Evolutionary conservation across 2,113 vertebrate genomes (phyloP), one percentile per base, ranked within the genome.

Genomic region (Vombatus ursinus): DNA sequence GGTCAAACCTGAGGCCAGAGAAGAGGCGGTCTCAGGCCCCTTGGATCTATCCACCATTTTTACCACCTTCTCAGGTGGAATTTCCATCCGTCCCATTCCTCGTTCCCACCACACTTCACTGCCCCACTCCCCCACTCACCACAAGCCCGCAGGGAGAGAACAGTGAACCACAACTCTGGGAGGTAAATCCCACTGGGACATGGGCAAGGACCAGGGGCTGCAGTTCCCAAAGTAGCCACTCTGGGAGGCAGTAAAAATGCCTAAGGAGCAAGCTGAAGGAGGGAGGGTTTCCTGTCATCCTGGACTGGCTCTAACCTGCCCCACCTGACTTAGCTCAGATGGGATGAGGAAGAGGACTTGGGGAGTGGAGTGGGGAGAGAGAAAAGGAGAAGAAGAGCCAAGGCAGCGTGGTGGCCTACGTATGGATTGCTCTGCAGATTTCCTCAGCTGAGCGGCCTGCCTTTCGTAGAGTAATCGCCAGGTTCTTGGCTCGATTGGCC

Each of bases 381-480:
- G 9, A 25, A 89, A 48, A 31, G 61, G 54, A 44, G 84, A 26
- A 47, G 44, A 47, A 49, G 44, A 90, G 24, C 3, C 89, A n/a
- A 6, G 3, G 0, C 1, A 68, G 14, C 0, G 12, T 0, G 49
- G 94, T 50, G 92, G 25, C 91, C 0, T 98, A 99, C 99, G 98
- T 99, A 98, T 99, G 99, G 97, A 99, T 99, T 94, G 99, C 99
- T 97, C 98, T 99, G 99, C 99, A 99, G 98, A 99, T 99, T 98
- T 99, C 99, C 92, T 99, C 99, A 0, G 99, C 95, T 91, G 98
- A 98, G 97, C 99, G 99, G 96, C 99, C 99, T 0, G 99, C 99
- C 97, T 99, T 99, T 96, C 99, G 99, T 77, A 99, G 98, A 1
- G 99, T 99, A 98, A 99, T 99, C 97, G 99, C 99, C 93, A 99